Percentiles rank a stretch among this genome's conserved stretches.
These are phyloP conservation scores for Palaemon carinicauda DNA, from an alignment of 1,140 invertebrate species.

Conservation along the genomic window DNA sequence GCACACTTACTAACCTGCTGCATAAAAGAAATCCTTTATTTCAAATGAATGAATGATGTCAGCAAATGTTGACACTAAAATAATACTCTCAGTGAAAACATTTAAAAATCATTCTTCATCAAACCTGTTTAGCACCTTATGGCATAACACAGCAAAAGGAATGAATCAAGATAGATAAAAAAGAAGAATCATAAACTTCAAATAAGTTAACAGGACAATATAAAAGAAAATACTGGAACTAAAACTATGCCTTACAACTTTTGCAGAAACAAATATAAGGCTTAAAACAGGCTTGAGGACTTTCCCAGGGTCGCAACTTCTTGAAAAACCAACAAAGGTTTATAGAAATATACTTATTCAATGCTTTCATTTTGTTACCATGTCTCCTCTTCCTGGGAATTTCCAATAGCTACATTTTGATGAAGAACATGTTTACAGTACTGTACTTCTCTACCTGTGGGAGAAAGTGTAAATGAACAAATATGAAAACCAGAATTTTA, in stretches of 20 bases:
- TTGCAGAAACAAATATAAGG: neutral
- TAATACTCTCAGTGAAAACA: no score
- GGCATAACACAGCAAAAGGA: neutral
- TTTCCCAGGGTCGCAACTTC: neutral
- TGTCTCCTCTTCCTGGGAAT: neutral
- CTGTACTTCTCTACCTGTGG: neutral
- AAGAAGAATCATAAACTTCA: neutral
- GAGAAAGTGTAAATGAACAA: neutral
- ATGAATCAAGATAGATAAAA: neutral
- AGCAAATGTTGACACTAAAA: no score
- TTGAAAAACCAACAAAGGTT: neutral
- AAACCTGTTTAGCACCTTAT: neutral
- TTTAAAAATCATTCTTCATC: neutral
- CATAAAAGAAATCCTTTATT: no score
- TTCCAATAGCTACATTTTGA: neutral
- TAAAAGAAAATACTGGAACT: neutral
- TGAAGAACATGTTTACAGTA: neutral
- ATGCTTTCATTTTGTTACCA: neutral
- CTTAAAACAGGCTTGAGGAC: neutral
- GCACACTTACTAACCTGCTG: no score
- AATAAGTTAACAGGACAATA: neutral
- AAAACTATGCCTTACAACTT: neutral
- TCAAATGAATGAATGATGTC: no score
- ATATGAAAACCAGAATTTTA: no score
- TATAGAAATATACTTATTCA: neutral